Conservation (phyloP, 2,113 vertebrate species). For the Rhadina sibilatrix region DNA sequence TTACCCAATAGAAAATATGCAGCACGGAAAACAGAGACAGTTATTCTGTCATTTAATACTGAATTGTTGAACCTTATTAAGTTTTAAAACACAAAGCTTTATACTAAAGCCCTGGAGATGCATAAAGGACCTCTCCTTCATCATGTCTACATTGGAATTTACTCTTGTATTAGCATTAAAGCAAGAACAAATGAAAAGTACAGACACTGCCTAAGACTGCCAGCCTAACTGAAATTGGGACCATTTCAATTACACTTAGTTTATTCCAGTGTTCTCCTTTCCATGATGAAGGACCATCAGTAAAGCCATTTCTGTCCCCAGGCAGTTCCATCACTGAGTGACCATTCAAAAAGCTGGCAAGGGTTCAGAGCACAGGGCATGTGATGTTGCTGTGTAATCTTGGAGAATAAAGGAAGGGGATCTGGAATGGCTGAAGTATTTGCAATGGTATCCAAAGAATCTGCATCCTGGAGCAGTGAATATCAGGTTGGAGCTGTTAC, state of each 20-base stretch:
- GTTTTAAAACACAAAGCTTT: neutral
- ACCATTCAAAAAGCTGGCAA: neutral
- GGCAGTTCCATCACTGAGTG: neutral
- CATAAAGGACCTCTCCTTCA: neutral
- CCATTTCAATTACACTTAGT: neutral
- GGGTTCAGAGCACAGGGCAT: neutral
- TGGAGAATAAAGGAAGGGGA: neutral
- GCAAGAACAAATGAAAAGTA: neutral
- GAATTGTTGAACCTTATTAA: neutral
- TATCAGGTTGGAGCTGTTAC: neutral
- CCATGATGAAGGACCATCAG: neutral
- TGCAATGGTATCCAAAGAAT: neutral
- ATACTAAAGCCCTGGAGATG: neutral
- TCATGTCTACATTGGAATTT: neutral
- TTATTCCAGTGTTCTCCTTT: neutral
- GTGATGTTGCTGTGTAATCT: neutral
- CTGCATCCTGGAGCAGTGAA: neutral
- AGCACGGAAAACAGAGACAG: neutral
- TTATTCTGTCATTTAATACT: neutral
- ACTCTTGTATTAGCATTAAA: constrained; percentile 7
- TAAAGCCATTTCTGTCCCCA: neutral
- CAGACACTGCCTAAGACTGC: neutral
- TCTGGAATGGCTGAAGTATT: neutral
- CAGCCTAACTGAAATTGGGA: neutral
- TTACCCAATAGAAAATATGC: neutral